phyloP scores from a whole-genome alignment of 2,113 vertebrate genomes.

The Rhodinocichla rosea region DNA sequence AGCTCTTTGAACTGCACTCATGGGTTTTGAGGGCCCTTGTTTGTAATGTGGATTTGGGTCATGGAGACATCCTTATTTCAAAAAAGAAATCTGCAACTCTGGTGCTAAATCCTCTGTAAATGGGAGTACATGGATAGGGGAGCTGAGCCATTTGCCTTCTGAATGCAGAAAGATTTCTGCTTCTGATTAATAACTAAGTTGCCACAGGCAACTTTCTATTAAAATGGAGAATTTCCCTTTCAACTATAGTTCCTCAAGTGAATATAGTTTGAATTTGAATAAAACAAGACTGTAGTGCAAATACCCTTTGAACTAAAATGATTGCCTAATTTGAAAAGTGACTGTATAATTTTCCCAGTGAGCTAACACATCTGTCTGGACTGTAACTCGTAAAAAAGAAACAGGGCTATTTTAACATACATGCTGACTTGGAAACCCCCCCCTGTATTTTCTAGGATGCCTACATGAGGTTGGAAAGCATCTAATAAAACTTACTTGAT shows the following conservation, averaged over 20 bases:
- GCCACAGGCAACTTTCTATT: not conserved
- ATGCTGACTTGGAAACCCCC: not conserved
- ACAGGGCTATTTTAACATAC: not conserved
- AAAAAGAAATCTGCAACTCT: not conserved
- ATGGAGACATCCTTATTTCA: not conserved
- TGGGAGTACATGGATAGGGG: not conserved
- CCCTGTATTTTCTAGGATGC: not conserved
- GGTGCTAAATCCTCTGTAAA: not conserved
- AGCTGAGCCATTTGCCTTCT: not conserved
- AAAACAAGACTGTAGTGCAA: not conserved
- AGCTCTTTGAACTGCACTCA: not conserved
- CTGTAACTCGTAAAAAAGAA: not conserved
- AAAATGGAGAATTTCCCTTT: not conserved
- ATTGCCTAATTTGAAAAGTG: constrained; percentile 17
- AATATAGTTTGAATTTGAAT: not conserved
- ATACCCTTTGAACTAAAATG: constrained; percentile 3
- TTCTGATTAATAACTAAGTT: not conserved
- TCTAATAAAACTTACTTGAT: not conserved
- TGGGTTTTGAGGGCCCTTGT: not conserved
- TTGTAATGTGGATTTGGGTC: not conserved
- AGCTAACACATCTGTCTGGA: not conserved
- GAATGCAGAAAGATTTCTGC: not conserved
- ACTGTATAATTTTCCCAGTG: not conserved
- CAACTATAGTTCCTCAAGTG: not conserved
- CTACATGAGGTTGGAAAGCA: not conserved